A percentile compares a stretch with the other conserved stretches of the same genome.
Evolutionary conservation across 2,888 invertebrate species (phyloP).

Genomic region (Girardia tigrina): DNA sequence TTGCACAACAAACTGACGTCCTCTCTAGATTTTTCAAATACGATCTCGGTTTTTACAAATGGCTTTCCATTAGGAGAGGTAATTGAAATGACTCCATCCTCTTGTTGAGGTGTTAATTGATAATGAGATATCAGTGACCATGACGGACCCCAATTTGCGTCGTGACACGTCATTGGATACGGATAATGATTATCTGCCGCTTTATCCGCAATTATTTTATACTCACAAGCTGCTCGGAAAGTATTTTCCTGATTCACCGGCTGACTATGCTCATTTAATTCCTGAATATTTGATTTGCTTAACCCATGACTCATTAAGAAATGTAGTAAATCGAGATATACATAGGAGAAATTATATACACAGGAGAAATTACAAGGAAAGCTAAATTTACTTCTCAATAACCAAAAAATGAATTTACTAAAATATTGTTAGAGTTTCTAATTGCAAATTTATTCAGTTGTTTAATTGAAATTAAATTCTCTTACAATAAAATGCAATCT

Average conservation of each 20-base stretch:
- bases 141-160: slow-evolving; percentile 50
- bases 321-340: no score
- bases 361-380: no score
- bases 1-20: slow-evolving; percentile 56
- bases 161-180: slow-evolving; percentile 45
- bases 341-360: no score
- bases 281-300: neutral
- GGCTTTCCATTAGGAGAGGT: slow-evolving; percentile 40
- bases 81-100: slow-evolving; percentile 41
- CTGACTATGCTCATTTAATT: slow-evolving; percentile 25
- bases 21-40: slow-evolving; percentile 57
- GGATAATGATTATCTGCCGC: slow-evolving; percentile 43
- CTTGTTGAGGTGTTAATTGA: slow-evolving; percentile 45
- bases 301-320: no score
- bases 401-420: no score
- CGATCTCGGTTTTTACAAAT: slow-evolving; percentile 39
- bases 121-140: slow-evolving; percentile 37
- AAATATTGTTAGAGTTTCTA: no score
- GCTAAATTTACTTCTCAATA: no score
- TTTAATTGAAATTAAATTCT: no score
- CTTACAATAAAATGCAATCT: no score
- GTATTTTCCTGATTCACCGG: slow-evolving; percentile 43
- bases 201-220: slow-evolving; percentile 47
- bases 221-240: slow-evolving; percentile 50
- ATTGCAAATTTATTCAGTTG: no score